phyloP scores from a whole-genome alignment of 2,888 invertebrate genomes.

The Drosophila neotestacea region DNA sequence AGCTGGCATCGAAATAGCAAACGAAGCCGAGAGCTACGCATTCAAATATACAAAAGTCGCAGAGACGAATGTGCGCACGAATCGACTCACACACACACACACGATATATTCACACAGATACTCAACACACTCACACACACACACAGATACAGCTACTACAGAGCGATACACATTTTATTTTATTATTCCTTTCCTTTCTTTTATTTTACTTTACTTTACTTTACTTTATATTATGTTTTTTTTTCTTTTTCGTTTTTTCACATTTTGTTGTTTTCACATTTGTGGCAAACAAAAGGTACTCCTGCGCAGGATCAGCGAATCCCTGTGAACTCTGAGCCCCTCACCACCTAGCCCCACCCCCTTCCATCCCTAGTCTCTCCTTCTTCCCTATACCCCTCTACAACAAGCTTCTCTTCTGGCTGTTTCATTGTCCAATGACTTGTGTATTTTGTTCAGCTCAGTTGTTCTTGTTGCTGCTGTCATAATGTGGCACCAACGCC shows the following conservation, averaged over 20 bases:
- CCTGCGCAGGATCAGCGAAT: constrained; percentile 76
- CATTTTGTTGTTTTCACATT: constrained; percentile 62
- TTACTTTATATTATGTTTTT: constrained; percentile 47
- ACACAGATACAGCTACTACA: constrained; percentile 22
- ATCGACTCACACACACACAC: constrained; percentile 32
- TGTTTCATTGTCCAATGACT: constrained; percentile 70
- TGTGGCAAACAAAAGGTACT: constrained; percentile 77
- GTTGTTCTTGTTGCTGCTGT: constrained; percentile 47
- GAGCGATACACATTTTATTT: constrained; percentile 76
- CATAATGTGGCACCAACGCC: constrained; percentile 60
- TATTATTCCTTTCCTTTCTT: constrained; percentile 67
- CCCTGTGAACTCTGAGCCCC: constrained; percentile 67
- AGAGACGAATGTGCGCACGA: constrained; percentile 60
- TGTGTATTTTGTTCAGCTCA: constrained; percentile 64
- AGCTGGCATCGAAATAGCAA: constrained; percentile 26
- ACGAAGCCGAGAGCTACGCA: constrained; percentile 58
- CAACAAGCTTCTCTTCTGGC: constrained; percentile 13
- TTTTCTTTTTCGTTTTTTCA: constrained; percentile 18
- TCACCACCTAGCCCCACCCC: constrained; percentile 7
- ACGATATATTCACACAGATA: neutral
- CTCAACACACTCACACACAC: constrained; percentile 23
- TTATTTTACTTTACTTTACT: constrained; percentile 55
- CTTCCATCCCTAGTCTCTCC: neutral
- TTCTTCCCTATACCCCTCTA: neutral
- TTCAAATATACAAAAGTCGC: constrained; percentile 63